Evolutionary conservation across 1,140 invertebrate genomes (phyloP), one percentile per base, ranked within the genome.

Genomic region (Drosophila fuyamai): DNA sequence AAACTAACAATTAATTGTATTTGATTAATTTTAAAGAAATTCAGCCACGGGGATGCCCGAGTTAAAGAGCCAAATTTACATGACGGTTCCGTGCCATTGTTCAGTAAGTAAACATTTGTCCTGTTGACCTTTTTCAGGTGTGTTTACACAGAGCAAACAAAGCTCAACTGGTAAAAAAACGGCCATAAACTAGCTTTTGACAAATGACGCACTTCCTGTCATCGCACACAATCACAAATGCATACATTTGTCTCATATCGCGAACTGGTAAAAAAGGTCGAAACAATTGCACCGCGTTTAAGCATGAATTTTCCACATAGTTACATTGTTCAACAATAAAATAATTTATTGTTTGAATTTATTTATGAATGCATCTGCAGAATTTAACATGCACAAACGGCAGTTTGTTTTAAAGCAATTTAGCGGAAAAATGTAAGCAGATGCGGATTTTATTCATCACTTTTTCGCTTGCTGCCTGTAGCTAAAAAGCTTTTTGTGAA

Each of bases 161-260:
- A 73, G 50, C 44, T 50, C 41, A 65, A 40, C 29, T 13, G 61
- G 29, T 48, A 74, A 62, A 76, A 84, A 84, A 67, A 57, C 14
- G 60, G 57, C 46, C 70, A 67, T 81, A 82, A 79, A 82, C 65
- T 65, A 47, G 51, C 70, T 57, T 81, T 81, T 85, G 81, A 84
- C 77, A 84, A 85, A 84, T 84, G 81, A 66, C 73, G 47, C 46
- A 60, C 55, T 84, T 84, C 77, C 81, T 73, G 66, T 77, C 61
- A 73, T 48, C 55, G 44, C 27, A 68, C 23, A 44, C 36, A 65
- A 38, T 14, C 36, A 13, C 44, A 55, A 27, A 76, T n/a, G 36
- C 57, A 18, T 59, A 76, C 66, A 72, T 41, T 50, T 71, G 36
- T 41, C 66, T 40, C 29, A 36, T 50, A 71, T 71, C 53, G 51